phyloP scores from a whole-genome alignment of 2,797 vertebrate genomes.

The Gambusia yucatana region DNA sequence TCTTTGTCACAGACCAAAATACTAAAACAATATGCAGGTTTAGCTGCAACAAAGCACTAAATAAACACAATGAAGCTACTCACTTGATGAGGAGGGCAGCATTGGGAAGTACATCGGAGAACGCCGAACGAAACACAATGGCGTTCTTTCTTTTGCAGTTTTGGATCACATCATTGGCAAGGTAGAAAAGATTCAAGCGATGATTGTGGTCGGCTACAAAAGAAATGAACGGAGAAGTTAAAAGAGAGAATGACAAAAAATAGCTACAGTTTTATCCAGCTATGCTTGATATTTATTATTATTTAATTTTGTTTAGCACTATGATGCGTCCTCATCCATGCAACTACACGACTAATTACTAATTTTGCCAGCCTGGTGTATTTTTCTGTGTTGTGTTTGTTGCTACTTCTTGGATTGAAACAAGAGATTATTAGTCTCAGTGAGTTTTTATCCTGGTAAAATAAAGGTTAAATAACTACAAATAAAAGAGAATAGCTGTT shows the following conservation, averaged over 20 bases:
- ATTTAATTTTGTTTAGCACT: background rate
- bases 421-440: too few species aligned
- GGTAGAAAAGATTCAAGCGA: slow-evolving; percentile 95
- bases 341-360: background rate
- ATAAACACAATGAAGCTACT: slow-evolving; percentile 60
- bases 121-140: slow-evolving; percentile 89
- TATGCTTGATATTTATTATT: background rate
- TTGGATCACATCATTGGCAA: slow-evolving; percentile 98
- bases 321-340: background rate
- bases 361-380: background rate
- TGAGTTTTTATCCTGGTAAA: too few species aligned
- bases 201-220: slow-evolving; percentile 89
- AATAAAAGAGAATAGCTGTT: background rate
- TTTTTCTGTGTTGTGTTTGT: too few species aligned
- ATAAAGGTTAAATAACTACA: too few species aligned
- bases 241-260: background rate
- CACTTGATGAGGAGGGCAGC: slow-evolving; percentile 93
- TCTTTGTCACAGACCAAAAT: background rate
- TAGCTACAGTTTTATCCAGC: background rate
- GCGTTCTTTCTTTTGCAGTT: slow-evolving; percentile 98
- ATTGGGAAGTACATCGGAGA: slow-evolving; percentile 92
- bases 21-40: background rate
- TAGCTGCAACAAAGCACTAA: background rate
- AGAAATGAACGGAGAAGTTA: background rate
- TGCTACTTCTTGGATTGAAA: too few species aligned